These are phyloP conservation scores for Orbicella faveolata DNA, from an alignment of 64 coral and sea anemone genomes.

Conservation along the genomic window DNA sequence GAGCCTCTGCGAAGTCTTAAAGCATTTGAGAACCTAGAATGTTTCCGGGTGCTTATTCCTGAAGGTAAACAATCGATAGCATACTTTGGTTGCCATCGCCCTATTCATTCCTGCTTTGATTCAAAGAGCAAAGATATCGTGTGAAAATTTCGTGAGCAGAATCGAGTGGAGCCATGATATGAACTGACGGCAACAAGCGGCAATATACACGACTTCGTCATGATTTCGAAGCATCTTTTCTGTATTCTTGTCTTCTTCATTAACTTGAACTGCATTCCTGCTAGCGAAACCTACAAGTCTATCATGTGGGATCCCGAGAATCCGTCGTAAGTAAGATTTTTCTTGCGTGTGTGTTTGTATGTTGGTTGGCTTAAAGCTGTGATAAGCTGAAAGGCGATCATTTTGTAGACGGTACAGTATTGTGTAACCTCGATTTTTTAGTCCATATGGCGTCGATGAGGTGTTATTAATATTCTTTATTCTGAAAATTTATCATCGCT, in stretches of 20 bases:
- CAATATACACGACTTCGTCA: not conserved
- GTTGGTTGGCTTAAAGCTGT: not conserved
- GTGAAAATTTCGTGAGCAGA: not conserved
- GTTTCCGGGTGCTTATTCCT: no score
- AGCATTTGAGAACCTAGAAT: no score
- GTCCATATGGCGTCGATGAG: no score
- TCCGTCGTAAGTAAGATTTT: slow-evolving; percentile 11
- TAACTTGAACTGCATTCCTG: not conserved
- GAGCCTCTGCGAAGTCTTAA: no score
- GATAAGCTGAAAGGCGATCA: not conserved
- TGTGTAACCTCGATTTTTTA: no score
- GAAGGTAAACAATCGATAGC: not conserved
- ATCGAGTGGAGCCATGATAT: not conserved
- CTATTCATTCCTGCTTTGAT: not conserved
- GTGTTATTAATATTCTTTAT: no score
- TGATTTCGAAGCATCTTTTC: not conserved
- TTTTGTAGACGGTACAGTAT: not conserved
- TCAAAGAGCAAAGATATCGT: not conserved
- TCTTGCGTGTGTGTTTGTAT: not conserved
- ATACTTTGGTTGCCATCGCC: not conserved
- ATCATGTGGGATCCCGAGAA: slow-evolving; percentile 6
- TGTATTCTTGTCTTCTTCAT: slow-evolving; percentile 11
- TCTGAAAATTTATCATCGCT: no score
- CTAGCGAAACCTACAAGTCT: not conserved
- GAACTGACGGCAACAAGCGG: not conserved